Percentiles rank a stretch among this genome's conserved stretches.
These are phyloP conservation scores for Autographa gamma DNA, from an alignment of 2,888 invertebrate genomes.

Conservation along the genomic window DNA sequence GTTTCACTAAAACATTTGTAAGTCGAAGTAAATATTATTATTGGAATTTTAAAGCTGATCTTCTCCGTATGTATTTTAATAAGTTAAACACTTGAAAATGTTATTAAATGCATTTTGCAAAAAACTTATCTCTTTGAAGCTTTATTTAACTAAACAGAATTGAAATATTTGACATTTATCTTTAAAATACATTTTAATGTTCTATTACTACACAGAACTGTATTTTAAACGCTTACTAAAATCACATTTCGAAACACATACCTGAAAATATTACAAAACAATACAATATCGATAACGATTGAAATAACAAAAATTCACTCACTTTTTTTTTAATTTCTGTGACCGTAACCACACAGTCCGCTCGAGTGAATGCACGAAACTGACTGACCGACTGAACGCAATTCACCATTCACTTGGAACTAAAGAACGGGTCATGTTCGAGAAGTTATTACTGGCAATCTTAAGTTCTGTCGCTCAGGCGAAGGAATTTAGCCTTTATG, in stretches of 20 bases:
- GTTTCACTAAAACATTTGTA: too few relatives aligned
- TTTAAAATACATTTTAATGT: too few relatives aligned
- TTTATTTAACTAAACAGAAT: too few relatives aligned
- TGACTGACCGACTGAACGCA: slow-evolving; percentile 49
- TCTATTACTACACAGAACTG: too few relatives aligned
- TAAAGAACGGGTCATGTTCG: slow-evolving; percentile 43
- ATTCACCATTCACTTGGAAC: slow-evolving; percentile 49
- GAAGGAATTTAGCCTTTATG: slow-evolving; percentile 31
- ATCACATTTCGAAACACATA: not conserved
- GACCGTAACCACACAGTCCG: slow-evolving; percentile 56
- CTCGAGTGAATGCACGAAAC: slow-evolving; percentile 54
- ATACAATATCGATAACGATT: slow-evolving; percentile 4
- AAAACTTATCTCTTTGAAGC: too few relatives aligned
- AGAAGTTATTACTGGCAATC: slow-evolving; percentile 40
- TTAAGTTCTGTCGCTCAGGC: slow-evolving; percentile 20
- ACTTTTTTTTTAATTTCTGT: slow-evolving; percentile 61
- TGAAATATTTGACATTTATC: too few relatives aligned
- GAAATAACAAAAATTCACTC: slow-evolving; percentile 50
- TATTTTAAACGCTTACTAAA: too few relatives aligned
- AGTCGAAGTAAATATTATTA: too few relatives aligned
- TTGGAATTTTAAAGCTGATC: too few relatives aligned
- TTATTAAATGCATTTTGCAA: too few relatives aligned
- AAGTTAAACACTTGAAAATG: too few relatives aligned
- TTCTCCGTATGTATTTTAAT: too few relatives aligned
- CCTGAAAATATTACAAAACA: slow-evolving; percentile 8